Evolutionary conservation across 2,888 invertebrate species (phyloP).

Genomic region (Pseudolycoriella hygida): DNA sequence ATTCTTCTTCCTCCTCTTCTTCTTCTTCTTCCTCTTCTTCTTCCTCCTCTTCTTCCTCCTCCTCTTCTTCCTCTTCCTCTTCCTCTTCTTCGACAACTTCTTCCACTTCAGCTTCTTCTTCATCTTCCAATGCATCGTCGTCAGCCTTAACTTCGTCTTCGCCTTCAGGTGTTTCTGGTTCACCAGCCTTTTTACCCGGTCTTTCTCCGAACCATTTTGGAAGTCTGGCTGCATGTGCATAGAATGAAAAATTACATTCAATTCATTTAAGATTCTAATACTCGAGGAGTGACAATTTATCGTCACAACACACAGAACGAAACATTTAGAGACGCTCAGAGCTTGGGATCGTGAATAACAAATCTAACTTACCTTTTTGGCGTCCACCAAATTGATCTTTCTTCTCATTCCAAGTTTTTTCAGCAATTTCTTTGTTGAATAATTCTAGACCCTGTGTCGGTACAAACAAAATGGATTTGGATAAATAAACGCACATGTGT

Average conservation of each 20-base stretch:
- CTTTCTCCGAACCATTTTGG: conserved; percentile 94
- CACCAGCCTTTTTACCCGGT: conserved; percentile 82
- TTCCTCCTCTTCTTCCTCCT: not conserved
- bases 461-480: conserved; percentile 7
- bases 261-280: too few species aligned
- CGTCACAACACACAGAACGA: too few species aligned
- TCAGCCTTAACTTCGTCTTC: conserved; percentile 72
- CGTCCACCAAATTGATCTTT: conserved; percentile 75
- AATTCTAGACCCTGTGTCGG: conserved; percentile 60
- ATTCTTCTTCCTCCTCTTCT: not conserved
- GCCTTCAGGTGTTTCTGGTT: conserved; percentile 78
- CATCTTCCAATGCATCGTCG: conserved; percentile 51
- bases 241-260: not conserved
- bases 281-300: too few species aligned
- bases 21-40: not conserved
- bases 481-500: not conserved
- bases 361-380: conserved; percentile 60
- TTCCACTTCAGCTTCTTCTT: conserved; percentile 52
- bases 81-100: conserved; percentile 62
- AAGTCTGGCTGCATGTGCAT: conserved; percentile 51
- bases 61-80: conserved; percentile 16
- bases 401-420: conserved; percentile 79
- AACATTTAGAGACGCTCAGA: too few species aligned
- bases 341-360: too few species aligned
- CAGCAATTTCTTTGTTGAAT: conserved; percentile 62